Conservation (phyloP, 92 coral and sea anemone genomes). For the Parazoanthus swiftii region DNA sequence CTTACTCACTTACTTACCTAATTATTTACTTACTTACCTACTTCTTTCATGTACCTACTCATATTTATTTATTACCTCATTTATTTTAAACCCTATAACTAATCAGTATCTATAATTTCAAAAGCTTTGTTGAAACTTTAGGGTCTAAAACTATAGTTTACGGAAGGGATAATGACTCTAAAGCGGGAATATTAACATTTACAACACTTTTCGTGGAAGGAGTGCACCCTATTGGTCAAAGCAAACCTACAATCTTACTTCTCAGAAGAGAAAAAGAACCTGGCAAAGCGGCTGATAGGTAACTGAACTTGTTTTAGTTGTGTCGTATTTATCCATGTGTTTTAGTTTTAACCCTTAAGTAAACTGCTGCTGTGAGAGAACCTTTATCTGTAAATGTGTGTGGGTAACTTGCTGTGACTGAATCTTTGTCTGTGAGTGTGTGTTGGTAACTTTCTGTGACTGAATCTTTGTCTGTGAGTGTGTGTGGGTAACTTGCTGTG, state of each 20-base stretch:
- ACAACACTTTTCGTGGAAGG: slow-evolving; percentile 38
- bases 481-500: not conserved
- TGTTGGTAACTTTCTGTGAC: not conserved
- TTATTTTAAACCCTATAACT: not conserved
- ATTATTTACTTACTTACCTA: no score
- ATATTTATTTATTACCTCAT: not conserved
- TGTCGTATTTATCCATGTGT: not conserved
- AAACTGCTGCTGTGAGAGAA: not conserved
- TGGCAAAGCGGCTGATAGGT: slow-evolving; percentile 74
- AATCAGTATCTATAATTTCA: not conserved
- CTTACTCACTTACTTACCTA: no score
- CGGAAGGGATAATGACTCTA: no score
- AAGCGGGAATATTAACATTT: not conserved
- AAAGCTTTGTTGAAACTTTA: no score
- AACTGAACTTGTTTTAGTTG: not conserved
- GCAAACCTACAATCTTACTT: slow-evolving; percentile 62
- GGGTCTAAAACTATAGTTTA: no score
- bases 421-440: no score
- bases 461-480: not conserved
- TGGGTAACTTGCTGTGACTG: no score
- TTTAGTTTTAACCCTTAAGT: no score
- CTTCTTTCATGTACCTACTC: not conserved
- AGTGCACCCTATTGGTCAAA: slow-evolving; percentile 62
- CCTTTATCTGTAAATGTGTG: not conserved
- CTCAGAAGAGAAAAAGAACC: slow-evolving; percentile 60